A percentile compares a stretch with the other conserved stretches of the same genome.
These are phyloP conservation scores for Alligator sinensis DNA, from an alignment of 2,113 vertebrate species.

Conservation along the genomic window DNA sequence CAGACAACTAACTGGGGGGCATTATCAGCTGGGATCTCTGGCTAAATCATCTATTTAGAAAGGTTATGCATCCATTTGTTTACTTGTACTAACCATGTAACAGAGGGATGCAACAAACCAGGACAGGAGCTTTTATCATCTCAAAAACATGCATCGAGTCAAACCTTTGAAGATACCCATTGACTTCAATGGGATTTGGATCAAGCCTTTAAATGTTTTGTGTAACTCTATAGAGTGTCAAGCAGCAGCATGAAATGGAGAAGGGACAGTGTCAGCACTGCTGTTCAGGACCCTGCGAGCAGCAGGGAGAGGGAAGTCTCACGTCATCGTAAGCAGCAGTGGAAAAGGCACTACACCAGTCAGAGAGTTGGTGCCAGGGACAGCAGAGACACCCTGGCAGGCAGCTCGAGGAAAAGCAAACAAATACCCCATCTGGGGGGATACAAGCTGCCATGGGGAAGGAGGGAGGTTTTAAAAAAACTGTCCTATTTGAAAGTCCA, in stretches of 20 bases:
- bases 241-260: background rate
- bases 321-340: background rate
- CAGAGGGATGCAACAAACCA: background rate
- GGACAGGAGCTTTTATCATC: too few species aligned
- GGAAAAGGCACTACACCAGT: background rate
- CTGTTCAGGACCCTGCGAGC: background rate
- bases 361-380: background rate
- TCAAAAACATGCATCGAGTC: too few species aligned
- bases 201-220: background rate
- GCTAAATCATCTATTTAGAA: background rate
- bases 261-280: background rate
- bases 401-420: background rate
- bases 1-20: background rate
- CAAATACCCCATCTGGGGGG: background rate
- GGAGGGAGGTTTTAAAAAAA: background rate
- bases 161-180: background rate
- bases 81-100: background rate
- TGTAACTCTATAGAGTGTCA: background rate
- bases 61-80: background rate
- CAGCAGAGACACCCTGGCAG: accelerated
- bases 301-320: background rate
- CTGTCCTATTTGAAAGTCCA: background rate
- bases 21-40: constrained; percentile 6
- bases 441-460: accelerated
- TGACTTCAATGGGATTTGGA: background rate